Percentiles rank a stretch among this genome's conserved stretches.
phyloP scores from a whole-genome alignment of 2,888 invertebrate genomes.

The Oscheius sp. region DNA sequence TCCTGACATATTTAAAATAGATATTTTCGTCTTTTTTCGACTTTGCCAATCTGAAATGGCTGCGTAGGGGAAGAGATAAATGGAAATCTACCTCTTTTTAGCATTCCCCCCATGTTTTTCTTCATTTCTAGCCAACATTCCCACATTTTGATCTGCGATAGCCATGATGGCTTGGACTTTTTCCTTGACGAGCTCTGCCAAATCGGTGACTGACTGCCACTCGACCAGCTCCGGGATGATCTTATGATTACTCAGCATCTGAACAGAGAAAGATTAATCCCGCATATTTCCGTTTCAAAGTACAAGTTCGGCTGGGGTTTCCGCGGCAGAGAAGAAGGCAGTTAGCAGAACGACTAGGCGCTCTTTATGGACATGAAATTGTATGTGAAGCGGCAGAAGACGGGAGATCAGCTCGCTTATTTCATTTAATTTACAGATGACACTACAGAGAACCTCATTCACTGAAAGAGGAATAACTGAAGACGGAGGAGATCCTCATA shows the following conservation, averaged over 20 bases:
- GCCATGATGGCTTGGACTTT: slow-evolving; percentile 39
- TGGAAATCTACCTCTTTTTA: slow-evolving; percentile 21
- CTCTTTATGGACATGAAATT: slow-evolving; percentile 37
- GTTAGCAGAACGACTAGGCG: slow-evolving; percentile 27
- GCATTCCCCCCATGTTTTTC: background rate
- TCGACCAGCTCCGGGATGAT: slow-evolving; percentile 18
- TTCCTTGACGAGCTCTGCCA: slow-evolving; percentile 21
- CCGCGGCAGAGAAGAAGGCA: slow-evolving; percentile 25
- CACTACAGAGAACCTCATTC: slow-evolving; percentile 11
- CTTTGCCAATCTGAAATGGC: slow-evolving; percentile 21
- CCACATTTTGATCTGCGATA: slow-evolving; percentile 36
- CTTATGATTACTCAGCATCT: slow-evolving; percentile 30
- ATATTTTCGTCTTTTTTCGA: slow-evolving; percentile 22
- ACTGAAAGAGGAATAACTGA: slow-evolving; percentile 11
- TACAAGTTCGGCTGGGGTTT: slow-evolving; percentile 35
- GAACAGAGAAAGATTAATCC: background rate
- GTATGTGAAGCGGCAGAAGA: slow-evolving; percentile 25
- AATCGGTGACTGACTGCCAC: slow-evolving; percentile 11
- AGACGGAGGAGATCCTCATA: background rate
- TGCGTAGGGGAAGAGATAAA: background rate
- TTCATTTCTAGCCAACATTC: slow-evolving; percentile 1
- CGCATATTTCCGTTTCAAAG: no score
- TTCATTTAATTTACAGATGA: slow-evolving; percentile 28
- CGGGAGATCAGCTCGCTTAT: slow-evolving; percentile 28
- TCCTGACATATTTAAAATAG: slow-evolving; percentile 36